Evolutionary conservation across 2,113 vertebrate species (phyloP).

Genomic region (Platanista minor): DNA sequence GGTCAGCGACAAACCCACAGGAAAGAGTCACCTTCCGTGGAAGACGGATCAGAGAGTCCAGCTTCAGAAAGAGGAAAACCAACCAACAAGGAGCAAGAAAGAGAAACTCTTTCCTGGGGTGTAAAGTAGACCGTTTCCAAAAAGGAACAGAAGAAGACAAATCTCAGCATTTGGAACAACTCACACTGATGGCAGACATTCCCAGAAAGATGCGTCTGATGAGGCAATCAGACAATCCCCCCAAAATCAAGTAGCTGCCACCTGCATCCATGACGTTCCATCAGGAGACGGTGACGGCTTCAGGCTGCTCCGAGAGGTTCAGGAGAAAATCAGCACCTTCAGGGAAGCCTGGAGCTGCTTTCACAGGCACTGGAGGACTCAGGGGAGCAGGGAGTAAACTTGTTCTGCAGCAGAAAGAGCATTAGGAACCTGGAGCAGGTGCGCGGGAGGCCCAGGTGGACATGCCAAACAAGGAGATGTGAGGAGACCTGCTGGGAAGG

Average conservation of each 20-base stretch:
- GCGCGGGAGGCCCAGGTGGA: neutral
- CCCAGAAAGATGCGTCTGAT: neutral
- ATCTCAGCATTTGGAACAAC: neutral
- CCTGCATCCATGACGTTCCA: neutral
- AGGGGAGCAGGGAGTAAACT: no score
- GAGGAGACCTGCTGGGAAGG: neutral
- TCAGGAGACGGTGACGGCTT: neutral
- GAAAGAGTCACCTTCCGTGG: neutral
- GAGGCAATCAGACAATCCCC: no score
- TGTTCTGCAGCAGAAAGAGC: no score
- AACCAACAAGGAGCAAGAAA: neutral
- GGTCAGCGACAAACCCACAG: no score
- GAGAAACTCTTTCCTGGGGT: neutral
- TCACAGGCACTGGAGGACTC: rapidly evolving
- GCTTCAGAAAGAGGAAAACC: neutral
- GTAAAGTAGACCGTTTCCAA: no score
- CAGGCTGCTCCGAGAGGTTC: neutral
- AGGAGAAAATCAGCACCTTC: neutral
- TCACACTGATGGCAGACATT: neutral
- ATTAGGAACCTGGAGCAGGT: no score
- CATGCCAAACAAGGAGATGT: no score
- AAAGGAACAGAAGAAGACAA: neutral
- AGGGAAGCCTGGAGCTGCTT: neutral
- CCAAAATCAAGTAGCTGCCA: neutral
- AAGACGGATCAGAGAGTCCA: neutral